Base-by-base conservation (phyloP, 1,140 invertebrate genomes). In the Conus ventricosus region DNA sequence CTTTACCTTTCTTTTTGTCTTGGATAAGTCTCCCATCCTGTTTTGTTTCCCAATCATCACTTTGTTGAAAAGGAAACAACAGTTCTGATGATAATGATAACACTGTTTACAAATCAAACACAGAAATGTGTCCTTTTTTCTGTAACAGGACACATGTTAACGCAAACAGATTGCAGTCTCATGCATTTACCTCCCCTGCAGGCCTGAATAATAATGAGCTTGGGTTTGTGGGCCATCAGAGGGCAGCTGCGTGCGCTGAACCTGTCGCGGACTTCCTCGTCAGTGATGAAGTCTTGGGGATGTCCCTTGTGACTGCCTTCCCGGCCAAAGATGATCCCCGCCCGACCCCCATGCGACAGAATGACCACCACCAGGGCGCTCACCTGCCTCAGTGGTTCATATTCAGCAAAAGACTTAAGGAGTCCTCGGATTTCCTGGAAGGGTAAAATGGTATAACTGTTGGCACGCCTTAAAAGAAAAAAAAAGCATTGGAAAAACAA, bases 161-260 rank as follows among this genome's bases (percentile, higher is more conserved):
- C 0, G 39, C 39, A 39, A 0, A 39, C 39, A 39, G 39, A 39
- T 3, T 39, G 39, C 39, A 39, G 39, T 39, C 39, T 39, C 39
- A 39, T 3, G 20, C 27, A 80, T 55, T 63, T 89, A 94, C 94
- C 90, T 91, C 94, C 94, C 71, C 94, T 90, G 83, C 94, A 95
- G 60, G 93, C 93, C 76, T 95, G 94, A 20, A 95, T 90, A 13
- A 95, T 90, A 67, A 95, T 93, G n/a, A 95, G 90, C 84, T 95
- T 95, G 0, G 94, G 94, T 89, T 94, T 95, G 8, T 91, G 90
- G 15, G 90, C 85, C 84, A 94, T 87, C 76, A 60, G 60, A 75
- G 90, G 91, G 90, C 94, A 94, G 67, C 92, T 91, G 1, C 84
- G 90, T 54, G 91, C 93, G 81, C 94, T 92, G 92, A 94, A 94